Evolutionary conservation across 2,797 vertebrate species (phyloP), one percentile per base, ranked within the genome.

Genomic region (Acanthornis magna): DNA sequence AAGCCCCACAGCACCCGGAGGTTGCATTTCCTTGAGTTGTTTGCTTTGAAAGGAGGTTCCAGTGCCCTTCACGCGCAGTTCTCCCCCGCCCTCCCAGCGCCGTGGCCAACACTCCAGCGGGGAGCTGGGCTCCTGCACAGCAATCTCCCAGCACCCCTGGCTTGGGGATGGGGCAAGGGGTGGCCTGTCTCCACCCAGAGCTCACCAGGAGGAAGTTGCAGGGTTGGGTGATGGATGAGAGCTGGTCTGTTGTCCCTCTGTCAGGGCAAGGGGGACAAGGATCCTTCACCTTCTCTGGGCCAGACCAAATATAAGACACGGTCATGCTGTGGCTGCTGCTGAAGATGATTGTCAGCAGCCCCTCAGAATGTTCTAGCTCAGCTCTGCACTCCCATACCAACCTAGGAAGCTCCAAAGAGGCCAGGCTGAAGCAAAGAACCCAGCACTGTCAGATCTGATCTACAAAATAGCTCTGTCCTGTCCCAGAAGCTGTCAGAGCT

Each of bases 1-100:
- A 22, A 68, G 66, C 38, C 65, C 76, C 76, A 43, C 34, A 30
- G 74, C 45, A 61, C 62, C 40, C 2, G 3, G 47, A 68, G 91
- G 67, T 32, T 75, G 50, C 40, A 11, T 62, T 93, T 93, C 87
- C 89, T 92, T 27, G 54, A 93, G 88, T 61, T 91, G 92, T 91
- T 95, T 87, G 91, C 74, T 89, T 85, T 91, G 77, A 60, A 84
- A 93, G 91, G 89, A 91, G 81, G 89, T 29, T 91, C 89, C 77
- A 34, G 74, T 0, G 0, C 80, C 72, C 50, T 90, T 88, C 83
- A 58, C 0, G 0, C 4, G 5, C 0, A 2, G 83, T n/a, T 84
- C 84, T 84, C 11, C 78, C 14, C 54, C 4, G 0, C 86, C 86
- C 71, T 84, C 53, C 26, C 6, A 2, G 75, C 1, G 2, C n/a